phyloP scores from a whole-genome alignment of 2,888 invertebrate genomes.

The Diaperis boleti region DNA sequence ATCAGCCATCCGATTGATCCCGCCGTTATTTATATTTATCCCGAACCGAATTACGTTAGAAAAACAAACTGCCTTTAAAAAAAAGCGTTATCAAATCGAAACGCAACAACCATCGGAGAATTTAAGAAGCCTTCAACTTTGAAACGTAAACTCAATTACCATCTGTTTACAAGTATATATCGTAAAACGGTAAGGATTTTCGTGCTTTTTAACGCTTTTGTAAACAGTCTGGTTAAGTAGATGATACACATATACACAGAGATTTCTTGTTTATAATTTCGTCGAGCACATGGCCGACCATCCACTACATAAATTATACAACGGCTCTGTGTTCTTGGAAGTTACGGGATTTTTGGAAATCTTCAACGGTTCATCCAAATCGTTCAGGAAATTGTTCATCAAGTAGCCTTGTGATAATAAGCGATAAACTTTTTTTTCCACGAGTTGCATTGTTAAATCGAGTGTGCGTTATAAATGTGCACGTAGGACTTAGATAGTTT shows the following conservation, averaged over 20 bases:
- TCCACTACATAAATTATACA: slow-evolving; percentile 49
- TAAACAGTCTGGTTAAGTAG: slow-evolving; percentile 47
- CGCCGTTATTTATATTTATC: slow-evolving; percentile 14
- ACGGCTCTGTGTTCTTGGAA: slow-evolving; percentile 20
- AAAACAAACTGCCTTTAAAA: slow-evolving; percentile 13
- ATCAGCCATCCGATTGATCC: slow-evolving; percentile 6
- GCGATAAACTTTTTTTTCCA: too few relatives aligned
- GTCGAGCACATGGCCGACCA: slow-evolving; percentile 51
- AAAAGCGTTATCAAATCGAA: slow-evolving; percentile 23
- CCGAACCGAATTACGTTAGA: slow-evolving; percentile 5
- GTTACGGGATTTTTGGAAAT: neutral
- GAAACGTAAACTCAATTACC: slow-evolving; percentile 50
- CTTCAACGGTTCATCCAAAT: too few relatives aligned
- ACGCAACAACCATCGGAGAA: slow-evolving; percentile 2
- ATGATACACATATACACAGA: slow-evolving; percentile 27
- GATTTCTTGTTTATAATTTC: slow-evolving; percentile 52
- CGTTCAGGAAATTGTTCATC: too few relatives aligned
- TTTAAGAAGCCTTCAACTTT: slow-evolving; percentile 6
- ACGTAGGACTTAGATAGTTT: too few relatives aligned
- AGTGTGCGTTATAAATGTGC: too few relatives aligned
- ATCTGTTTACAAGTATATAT: slow-evolving; percentile 49
- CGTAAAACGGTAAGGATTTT: slow-evolving; percentile 50
- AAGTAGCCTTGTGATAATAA: too few relatives aligned
- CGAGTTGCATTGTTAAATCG: too few relatives aligned
- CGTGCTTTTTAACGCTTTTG: slow-evolving; percentile 45